phyloP scores from a whole-genome alignment of 2,113 vertebrate species.

The Paraplagusia blochii region DNA sequence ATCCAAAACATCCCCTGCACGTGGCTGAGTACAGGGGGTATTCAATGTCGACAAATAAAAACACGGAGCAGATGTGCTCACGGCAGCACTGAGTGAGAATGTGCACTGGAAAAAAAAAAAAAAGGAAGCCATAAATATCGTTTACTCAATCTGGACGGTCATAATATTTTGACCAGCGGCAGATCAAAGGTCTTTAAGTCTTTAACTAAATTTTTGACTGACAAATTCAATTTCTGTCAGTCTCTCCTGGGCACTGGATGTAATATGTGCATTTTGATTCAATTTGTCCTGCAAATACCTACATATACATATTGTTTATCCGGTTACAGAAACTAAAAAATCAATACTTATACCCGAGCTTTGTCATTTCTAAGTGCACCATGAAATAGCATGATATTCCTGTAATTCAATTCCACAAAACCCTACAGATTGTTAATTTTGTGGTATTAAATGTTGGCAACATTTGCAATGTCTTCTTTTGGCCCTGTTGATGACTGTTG shows the following conservation, averaged over 20 bases:
- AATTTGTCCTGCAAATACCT: slow-evolving; percentile 94
- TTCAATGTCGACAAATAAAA: slow-evolving; percentile 3
- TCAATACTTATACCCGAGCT: slow-evolving; percentile 96
- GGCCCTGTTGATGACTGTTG: slow-evolving; percentile 70
- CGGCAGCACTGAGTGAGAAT: slow-evolving; percentile 18
- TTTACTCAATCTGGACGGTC: slow-evolving; percentile 70
- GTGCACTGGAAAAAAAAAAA: slow-evolving; percentile 5
- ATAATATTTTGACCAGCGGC: slow-evolving; percentile 84
- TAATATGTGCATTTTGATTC: slow-evolving; percentile 98
- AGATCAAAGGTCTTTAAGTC: slow-evolving; percentile 98
- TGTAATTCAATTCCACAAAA: slow-evolving; percentile 94
- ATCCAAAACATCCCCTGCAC: slow-evolving; percentile 1
- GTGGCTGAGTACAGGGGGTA: not conserved
- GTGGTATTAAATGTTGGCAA: slow-evolving; percentile 89
- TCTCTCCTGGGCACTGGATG: slow-evolving; percentile 84
- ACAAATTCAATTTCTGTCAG: slow-evolving; percentile 99
- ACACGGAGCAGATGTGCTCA: not conserved
- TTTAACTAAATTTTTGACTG: slow-evolving; percentile 99
- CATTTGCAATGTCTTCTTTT: slow-evolving; percentile 80
- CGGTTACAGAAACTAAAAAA: slow-evolving; percentile 93
- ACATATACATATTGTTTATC: slow-evolving; percentile 99
- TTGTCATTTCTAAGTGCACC: slow-evolving; percentile 98
- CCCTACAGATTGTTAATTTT: slow-evolving; percentile 93
- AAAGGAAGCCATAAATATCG: slow-evolving; percentile 53
- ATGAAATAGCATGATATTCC: slow-evolving; percentile 89